Base-by-base conservation (phyloP, 2,113 vertebrate genomes). In the Ptychochromis oligacanthus region DNA sequence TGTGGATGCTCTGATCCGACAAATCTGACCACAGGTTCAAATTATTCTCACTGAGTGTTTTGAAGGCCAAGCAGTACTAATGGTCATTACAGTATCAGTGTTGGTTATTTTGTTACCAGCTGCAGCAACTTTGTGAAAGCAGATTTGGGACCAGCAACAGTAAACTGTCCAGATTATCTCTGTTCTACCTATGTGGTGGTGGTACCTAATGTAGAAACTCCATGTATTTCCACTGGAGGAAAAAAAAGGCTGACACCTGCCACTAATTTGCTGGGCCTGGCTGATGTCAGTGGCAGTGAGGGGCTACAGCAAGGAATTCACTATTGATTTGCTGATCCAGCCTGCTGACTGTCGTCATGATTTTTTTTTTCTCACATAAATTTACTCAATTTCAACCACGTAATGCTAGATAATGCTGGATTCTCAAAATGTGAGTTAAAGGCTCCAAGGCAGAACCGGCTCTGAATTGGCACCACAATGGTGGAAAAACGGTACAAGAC, bases 401-500 rank as follows among this genome's bases (percentile, higher is more conserved):
- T 40, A 36, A 40, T 40, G 38, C 61, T 22, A 36, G 34, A 22
- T 14, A 20, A 38, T 62, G 11, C 18, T 38, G 60, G 13, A 18
- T 64, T 64, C 61, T 64, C 61, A 64, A 64, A 40, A 7, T 64
- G 20, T 40, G 61, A 24, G 62, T 3, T 65, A 43, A 67, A 43
- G 12, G 11, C 12, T 43, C 10, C 3, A 13, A 43, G 12, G 40
- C 10, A 43, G 40, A 13, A 67, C 0, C 43, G 4, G 17, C 7
- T 6, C 6, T 26, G 64, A 67, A 46, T 0, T 49, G 24, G 15
- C 6, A 0, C 65, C 22, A 49, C 15, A 49, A 15, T 28, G 15
- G 24, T 7, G 43, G 43, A 17, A 49, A 49, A 70, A 15, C 18
- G 43, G 15, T 20, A 2, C 49, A 70, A 28, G 40, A 20, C 18